Evolutionary conservation across 2,113 vertebrate species (phyloP).

Genomic region (Aegithalos caudatus): DNA sequence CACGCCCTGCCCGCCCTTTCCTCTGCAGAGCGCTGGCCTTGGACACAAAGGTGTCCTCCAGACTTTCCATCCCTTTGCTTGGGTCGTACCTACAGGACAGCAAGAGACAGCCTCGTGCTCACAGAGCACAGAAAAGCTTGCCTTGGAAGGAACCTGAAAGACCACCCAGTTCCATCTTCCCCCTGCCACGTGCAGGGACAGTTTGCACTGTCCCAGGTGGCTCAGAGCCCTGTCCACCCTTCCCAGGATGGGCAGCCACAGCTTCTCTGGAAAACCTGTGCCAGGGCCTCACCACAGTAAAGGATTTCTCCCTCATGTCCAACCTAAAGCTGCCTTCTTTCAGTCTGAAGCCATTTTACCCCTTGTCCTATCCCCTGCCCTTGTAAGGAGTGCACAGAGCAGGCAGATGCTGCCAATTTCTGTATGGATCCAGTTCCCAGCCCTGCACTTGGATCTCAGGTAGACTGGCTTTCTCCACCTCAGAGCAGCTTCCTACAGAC

Average conservation of each 20-base stretch:
- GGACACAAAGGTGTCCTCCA: conserved; percentile 93
- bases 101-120: neutral
- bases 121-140: neutral
- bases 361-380: neutral
- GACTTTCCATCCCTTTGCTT: conserved; percentile 95
- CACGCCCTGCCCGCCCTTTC: conserved; percentile 90
- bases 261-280: neutral
- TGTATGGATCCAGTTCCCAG: neutral
- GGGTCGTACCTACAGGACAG: conserved; percentile 84
- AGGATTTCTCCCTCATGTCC: neutral
- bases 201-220: neutral
- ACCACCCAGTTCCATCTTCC: neutral
- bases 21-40: conserved; percentile 92
- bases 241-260: neutral
- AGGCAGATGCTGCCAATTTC: neutral
- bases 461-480: neutral
- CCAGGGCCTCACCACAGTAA: neutral
- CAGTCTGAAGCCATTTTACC: neutral
- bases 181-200: neutral
- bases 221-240: neutral
- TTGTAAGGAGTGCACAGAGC: neutral
- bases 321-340: neutral
- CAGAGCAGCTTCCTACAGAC: neutral
- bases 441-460: neutral
- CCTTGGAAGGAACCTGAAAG: neutral